phyloP scores from a whole-genome alignment of 92 coral and sea anemone species.

The Palythoa caribaeorum region DNA sequence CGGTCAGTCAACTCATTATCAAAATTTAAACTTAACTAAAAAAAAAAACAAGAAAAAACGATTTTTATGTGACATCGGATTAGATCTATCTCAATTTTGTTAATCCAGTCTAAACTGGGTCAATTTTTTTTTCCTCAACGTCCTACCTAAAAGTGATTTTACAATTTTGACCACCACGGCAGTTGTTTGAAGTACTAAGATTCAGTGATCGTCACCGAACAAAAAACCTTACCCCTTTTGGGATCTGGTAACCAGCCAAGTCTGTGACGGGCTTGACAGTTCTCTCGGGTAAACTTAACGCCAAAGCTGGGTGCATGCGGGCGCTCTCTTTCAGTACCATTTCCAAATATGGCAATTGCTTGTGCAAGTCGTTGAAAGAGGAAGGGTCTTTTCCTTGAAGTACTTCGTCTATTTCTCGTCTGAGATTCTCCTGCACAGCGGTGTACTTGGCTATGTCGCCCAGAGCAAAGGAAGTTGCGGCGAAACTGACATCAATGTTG shows the following conservation, averaged over 20 bases:
- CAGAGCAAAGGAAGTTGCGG: slow-evolving; percentile 88
- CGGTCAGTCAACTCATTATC: too few species aligned
- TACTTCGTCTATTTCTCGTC: slow-evolving; percentile 74
- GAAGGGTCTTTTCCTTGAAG: slow-evolving; percentile 80
- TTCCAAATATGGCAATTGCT: slow-evolving; percentile 87
- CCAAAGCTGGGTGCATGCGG: slow-evolving; percentile 91
- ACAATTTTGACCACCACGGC: too few species aligned
- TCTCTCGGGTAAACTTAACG: slow-evolving; percentile 88
- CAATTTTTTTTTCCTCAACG: too few species aligned
- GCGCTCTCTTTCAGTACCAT: slow-evolving; percentile 92
- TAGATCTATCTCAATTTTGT: too few species aligned
- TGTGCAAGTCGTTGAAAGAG: slow-evolving; percentile 69
- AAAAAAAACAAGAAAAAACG: too few species aligned
- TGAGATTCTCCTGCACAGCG: slow-evolving; percentile 75
- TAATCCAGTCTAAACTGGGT: too few species aligned
- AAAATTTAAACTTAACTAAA: too few species aligned
- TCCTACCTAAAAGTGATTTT: too few species aligned
- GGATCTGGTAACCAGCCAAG: slow-evolving; percentile 82
- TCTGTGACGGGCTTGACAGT: slow-evolving; percentile 85
- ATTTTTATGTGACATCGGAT: too few species aligned
- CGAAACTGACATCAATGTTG: slow-evolving; percentile 89
- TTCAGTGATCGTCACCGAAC: too few species aligned
- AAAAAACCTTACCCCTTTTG: slow-evolving; percentile 83
- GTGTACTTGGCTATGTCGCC: slow-evolving; percentile 78
- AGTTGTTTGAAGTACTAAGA: too few species aligned